Percentiles rank a stretch among this genome's conserved stretches.
These are phyloP conservation scores for Leucophenga maculata DNA, from an alignment of 2,888 invertebrate species.

Conservation along the genomic window DNA sequence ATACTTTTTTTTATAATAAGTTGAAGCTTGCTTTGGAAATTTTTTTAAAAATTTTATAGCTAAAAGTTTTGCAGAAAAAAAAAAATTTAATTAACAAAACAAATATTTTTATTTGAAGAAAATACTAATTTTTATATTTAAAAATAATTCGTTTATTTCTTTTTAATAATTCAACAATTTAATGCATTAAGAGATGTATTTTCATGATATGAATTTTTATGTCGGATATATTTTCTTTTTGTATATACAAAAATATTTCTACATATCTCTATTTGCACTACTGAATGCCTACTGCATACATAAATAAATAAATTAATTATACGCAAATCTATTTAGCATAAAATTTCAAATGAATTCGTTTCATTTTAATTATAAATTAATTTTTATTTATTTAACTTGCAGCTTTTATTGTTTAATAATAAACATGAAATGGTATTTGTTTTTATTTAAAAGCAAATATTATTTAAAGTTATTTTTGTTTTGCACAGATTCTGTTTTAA, in stretches of 20 bases:
- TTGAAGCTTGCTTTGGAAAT: no score
- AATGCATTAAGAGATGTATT: slow-evolving; percentile 11
- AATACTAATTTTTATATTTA: slow-evolving; percentile 28
- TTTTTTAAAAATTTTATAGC: slow-evolving; percentile 16
- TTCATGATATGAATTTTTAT: slow-evolving; percentile 8
- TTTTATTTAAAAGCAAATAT: no score
- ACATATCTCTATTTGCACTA: slow-evolving; percentile 22
- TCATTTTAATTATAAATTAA: background rate
- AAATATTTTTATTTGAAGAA: slow-evolving; percentile 3
- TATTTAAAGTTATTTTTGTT: no score
- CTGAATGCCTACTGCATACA: no score
- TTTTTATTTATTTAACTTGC: background rate
- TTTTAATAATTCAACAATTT: slow-evolving; percentile 28
- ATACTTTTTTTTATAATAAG: no score
- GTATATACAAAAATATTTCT: slow-evolving; percentile 31
- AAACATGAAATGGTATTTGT: background rate
- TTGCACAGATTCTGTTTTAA: no score
- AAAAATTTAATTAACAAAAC: slow-evolving; percentile 4
- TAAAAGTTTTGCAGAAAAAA: slow-evolving; percentile 20
- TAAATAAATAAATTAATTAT: slow-evolving; percentile 26
- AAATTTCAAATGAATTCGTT: background rate
- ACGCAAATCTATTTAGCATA: background rate
- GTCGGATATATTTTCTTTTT: slow-evolving; percentile 20
- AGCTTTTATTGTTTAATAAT: background rate
- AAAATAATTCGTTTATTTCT: slow-evolving; percentile 21